These are phyloP conservation scores for Rugalucina vietnamica DNA, from an alignment of 2,888 invertebrate genomes.

Conservation along the genomic window DNA sequence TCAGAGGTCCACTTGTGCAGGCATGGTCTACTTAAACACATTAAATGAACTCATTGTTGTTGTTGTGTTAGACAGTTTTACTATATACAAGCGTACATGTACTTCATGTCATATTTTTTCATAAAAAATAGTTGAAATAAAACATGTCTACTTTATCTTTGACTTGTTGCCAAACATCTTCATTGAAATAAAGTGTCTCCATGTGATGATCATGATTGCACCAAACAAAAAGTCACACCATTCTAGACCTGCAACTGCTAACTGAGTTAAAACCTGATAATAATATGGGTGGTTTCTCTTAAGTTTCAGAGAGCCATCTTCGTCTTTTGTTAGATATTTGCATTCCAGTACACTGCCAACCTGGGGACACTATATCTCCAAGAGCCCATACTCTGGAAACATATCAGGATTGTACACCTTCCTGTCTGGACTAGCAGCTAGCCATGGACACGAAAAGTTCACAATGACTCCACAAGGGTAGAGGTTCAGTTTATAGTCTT, in stretches of 20 bases:
- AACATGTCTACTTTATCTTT: constrained; percentile 32
- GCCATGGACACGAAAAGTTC: constrained; percentile 16
- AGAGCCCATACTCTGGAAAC: constrained; percentile 21
- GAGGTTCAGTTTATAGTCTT: constrained; percentile 9
- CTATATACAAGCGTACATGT: too few species aligned
- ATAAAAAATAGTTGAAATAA: constrained; percentile 22
- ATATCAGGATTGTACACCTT: constrained; percentile 43
- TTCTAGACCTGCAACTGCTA: constrained; percentile 23
- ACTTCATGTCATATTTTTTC: too few species aligned
- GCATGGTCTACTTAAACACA: neutral
- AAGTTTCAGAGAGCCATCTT: neutral
- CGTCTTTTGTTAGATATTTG: neutral
- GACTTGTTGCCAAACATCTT: constrained; percentile 1
- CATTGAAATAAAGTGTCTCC: constrained; percentile 31
- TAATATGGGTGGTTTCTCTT: constrained; percentile 32
- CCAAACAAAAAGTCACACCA: constrained; percentile 48
- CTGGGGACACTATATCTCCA: constrained; percentile 42
- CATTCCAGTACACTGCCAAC: constrained; percentile 19
- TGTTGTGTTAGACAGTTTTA: too few species aligned
- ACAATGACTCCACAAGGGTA: constrained; percentile 42
- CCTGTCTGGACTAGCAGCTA: constrained; percentile 33
- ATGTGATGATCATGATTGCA: constrained; percentile 3
- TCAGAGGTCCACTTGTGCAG: constrained; percentile 43
- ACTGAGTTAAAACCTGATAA: constrained; percentile 20
- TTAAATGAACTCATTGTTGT: too few species aligned